Base-by-base conservation (phyloP, 2,888 invertebrate genomes). In the Thereva unica region DNA sequence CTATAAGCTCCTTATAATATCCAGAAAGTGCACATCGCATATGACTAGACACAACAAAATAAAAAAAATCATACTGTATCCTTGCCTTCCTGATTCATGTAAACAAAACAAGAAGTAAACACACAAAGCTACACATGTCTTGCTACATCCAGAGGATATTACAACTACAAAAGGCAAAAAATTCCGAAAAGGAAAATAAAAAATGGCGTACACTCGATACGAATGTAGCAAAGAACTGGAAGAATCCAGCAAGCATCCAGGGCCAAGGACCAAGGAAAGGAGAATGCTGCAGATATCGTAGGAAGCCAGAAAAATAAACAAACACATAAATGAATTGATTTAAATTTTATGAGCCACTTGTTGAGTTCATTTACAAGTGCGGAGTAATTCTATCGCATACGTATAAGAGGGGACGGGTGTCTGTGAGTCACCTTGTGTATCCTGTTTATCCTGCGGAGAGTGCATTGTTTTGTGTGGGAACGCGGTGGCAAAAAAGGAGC, bases 301-400 rank as follows among this genome's bases (percentile, higher is more conserved):
- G 53, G 53, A 64, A 64, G 53, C 64, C 64, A 64, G 53, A 64
- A 64, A 64, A 55, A 64, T 47, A 64, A 64, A 54, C 53, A 72
- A 70, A 72, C 72, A 73, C 71, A 73, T 72, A 73, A 73, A 73
- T 73, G 72, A 73, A 73, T 73, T 73, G 73, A 73, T 73, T 73
- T 73, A 73, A 73, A 73, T 73, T 73, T 73, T 73, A 73, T 72
- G 72, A 73, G 72, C 72, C 73, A 73, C 73, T 73, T 73, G 73
- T 73, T 73, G 73, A 71, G 70, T 70, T 66, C 67, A 70, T 71
- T 53, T 69, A 63, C 67, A 65, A 67, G 69, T 69, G 64, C 64
- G 56, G 67, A 69, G 64, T 69, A 67, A 69, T 69, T 65, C 59
- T 59, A 64, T 69, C 59, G 61, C 53, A 66, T 41, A 61, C 61